Evolutionary conservation across 2,888 invertebrate genomes (phyloP), one percentile per base, ranked within the genome.

Genomic region (Dichetophora obliterata): DNA sequence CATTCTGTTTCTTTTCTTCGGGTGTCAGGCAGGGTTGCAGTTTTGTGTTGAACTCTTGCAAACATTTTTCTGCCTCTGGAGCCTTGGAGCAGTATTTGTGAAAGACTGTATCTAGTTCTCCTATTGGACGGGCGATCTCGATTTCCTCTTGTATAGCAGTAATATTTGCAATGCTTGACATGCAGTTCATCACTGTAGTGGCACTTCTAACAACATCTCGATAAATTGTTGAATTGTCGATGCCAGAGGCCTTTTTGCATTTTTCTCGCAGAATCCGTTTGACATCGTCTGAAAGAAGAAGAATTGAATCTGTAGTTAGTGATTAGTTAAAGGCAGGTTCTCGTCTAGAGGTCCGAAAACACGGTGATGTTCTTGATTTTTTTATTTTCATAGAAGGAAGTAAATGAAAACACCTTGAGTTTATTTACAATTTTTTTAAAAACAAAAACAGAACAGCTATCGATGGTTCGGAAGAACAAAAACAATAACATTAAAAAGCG

Each of bases 51-150:
- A 94, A 91, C 37, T 91, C 91, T 75, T 90, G 90, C 70, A 95
- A 89, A 82, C 95, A 95, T 0, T 79, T 72, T 74, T 87, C 81
- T 0, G 83, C 85, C 3, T 82, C 81, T 0, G 86, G 84, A 1
- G 84, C 83, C 54, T 93, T 93, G n/a, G 89, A 90, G 85, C 94
- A 96, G 86, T 96, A 95, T 87, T 93, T 93, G 83, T 92, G 91
- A 84, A 94, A 94, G 0, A 94, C 94, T 6, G 91, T 90, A 83
- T 94, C 94, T 52, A 94, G 89, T 79, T 92, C 92, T 0, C 94
- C 94, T 5, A 82, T 78, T 0, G 94, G 93, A 80, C 93, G 93
- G 0, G 95, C 94, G 3, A 88, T 88, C 69, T 94, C 93, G 75
- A 95, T 92, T 86, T 95, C 95, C 2, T 90, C 85, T 81, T 93